Base-by-base conservation (phyloP, 2,888 invertebrate species). In the Linyphia triangularis region DNA sequence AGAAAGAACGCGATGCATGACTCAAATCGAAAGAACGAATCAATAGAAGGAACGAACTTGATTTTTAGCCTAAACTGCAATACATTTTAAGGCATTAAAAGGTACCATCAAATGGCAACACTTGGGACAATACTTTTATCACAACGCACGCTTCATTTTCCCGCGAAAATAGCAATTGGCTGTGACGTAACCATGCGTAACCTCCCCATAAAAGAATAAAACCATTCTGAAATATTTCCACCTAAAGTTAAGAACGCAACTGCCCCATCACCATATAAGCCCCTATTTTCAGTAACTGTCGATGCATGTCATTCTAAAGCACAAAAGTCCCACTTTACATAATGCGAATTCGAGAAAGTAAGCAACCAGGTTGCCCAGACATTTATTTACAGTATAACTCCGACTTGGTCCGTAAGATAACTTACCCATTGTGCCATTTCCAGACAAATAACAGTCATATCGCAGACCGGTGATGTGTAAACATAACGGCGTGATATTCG, bases 391-490 rank as follows among this genome's bases (percentile, higher is more conserved):
- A 51, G 51, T 51, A 37, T 30, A 67, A 33, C 16, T 19, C n/a
- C 24, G 51, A 22, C n/a, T 51, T 51, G 51, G 4, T 13, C 51
- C 51, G 16, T 51, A 51, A 13, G n/a, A 51, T n/a, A 51, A 72
- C n/a, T 77, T 40, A 16, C n/a, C 67, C 30, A 7, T 19, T 33
- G 33, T 40, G 24, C 37, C 63, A 37, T 63, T 63, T 40, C 37
- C 37, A 37, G 22, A 22, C 22, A 37, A 77, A 61, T 37, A 59
- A 37, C 33, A 67, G 22, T 22, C 33, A 22, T 61, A 37, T 63
- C 40, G 9, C 26, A 7, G 26, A 57, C 69, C 51, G 59, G 57
- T 69, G 69, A 70, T 30, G 57, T 69, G 69, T 37, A 77, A 69
- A 69, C 51, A 69, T 43, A 57, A 73, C 51, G 9, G 43, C 43